These are phyloP conservation scores for Falcunculus frontatus DNA, from an alignment of 2,113 vertebrate species.

Conservation along the genomic window DNA sequence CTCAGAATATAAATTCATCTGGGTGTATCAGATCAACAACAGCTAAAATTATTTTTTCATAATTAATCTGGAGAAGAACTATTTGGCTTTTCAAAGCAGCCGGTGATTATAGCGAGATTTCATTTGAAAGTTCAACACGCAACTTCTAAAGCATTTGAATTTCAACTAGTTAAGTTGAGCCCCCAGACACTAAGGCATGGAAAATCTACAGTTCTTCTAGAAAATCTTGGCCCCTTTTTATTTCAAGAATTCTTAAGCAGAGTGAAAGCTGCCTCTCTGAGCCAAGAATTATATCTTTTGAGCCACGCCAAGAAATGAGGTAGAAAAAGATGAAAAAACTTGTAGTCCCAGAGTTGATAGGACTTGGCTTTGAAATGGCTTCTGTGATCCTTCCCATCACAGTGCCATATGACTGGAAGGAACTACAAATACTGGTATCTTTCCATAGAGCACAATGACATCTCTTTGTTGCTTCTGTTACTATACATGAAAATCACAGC, in stretches of 20 bases:
- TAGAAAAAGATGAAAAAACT: slow-evolving; percentile 15
- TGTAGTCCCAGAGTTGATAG: background rate
- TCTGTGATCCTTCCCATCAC: slow-evolving; percentile 5
- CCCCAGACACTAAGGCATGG: background rate
- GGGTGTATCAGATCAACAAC: slow-evolving; percentile 46
- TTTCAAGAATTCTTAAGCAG: background rate
- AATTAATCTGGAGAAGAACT: background rate
- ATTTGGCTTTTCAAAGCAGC: background rate
- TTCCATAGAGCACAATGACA: background rate
- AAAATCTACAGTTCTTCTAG: background rate
- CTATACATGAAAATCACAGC: background rate
- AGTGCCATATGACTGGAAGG: background rate
- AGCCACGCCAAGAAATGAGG: slow-evolving; percentile 5
- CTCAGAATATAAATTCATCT: slow-evolving; percentile 25
- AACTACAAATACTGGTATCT: background rate
- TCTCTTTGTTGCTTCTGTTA: slow-evolving; percentile 1
- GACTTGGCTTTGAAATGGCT: slow-evolving; percentile 5
- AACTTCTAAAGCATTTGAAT: background rate
- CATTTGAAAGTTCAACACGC: background rate
- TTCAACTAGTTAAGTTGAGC: background rate
- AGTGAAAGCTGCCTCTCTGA: background rate
- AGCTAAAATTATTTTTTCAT: slow-evolving; percentile 53
- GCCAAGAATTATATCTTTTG: slow-evolving; percentile 19
- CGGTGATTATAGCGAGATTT: background rate
- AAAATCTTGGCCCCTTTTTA: background rate